These are phyloP conservation scores for Lontra canadensis DNA, from an alignment of 2,113 vertebrate genomes.

Conservation along the genomic window DNA sequence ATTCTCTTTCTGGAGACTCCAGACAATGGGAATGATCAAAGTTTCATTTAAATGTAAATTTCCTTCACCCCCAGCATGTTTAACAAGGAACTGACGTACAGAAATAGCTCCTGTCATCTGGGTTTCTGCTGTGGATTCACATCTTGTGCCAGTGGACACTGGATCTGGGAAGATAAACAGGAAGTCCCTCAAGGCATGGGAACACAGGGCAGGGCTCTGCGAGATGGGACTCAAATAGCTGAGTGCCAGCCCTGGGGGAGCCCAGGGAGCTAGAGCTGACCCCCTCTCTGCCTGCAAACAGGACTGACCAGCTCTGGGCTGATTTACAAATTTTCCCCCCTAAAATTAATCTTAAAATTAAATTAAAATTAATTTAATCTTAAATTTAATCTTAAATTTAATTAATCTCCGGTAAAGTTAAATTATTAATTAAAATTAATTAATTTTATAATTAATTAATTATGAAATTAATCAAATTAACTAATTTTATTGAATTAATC, in stretches of 20 bases:
- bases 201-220: neutral
- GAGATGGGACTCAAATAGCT: neutral
- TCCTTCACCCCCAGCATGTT: neutral
- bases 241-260: neutral
- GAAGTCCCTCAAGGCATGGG: slow-evolving; percentile 38
- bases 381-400: too few relatives aligned
- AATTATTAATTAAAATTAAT: too few relatives aligned
- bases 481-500: too few relatives aligned
- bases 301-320: neutral
- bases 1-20: neutral
- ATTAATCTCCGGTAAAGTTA: too few relatives aligned
- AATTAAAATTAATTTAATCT: too few relatives aligned
- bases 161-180: slow-evolving; percentile 67
- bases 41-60: slow-evolving; percentile 44
- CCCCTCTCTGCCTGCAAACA: neutral
- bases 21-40: neutral
- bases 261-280: neutral
- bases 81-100: neutral
- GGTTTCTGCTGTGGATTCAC: neutral
- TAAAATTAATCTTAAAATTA: neutral
- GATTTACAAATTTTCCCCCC: too few relatives aligned
- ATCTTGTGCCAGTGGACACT: neutral
- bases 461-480: too few relatives aligned
- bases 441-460: too few relatives aligned
- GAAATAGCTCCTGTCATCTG: slow-evolving; percentile 28